Conservation (phyloP, 1,140 invertebrate species). For the Planococcus citri region DNA sequence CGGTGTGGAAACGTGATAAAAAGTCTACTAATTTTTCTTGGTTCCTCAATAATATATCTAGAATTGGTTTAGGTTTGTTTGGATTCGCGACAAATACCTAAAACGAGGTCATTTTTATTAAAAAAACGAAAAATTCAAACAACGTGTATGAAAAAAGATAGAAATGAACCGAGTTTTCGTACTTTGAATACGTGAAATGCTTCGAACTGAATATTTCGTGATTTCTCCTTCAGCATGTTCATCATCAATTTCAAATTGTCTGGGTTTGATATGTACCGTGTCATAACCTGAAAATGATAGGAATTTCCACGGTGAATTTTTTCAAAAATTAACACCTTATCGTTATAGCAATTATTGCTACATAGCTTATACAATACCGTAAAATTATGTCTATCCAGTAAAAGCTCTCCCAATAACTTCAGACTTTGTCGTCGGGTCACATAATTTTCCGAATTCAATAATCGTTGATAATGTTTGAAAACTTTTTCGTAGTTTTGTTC, state of each 20-base stretch:
- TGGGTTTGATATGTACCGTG: slow-evolving; percentile 95
- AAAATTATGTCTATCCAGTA: slow-evolving; percentile 98
- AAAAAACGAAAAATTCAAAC: neutral
- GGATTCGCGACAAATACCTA: slow-evolving; percentile 99
- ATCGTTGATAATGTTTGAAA: slow-evolving; percentile 89
- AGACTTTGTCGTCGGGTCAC: slow-evolving; percentile 93
- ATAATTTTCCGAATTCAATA: slow-evolving; percentile 98
- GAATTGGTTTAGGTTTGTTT: slow-evolving; percentile 97
- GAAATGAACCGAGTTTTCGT: slow-evolving; percentile 28
- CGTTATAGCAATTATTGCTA: neutral
- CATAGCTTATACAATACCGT: slow-evolving; percentile 42
- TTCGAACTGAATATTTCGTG: slow-evolving; percentile 99
- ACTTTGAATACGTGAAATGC: slow-evolving; percentile 99
- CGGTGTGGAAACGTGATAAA: slow-evolving; percentile 97
- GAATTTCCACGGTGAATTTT: slow-evolving; percentile 24
- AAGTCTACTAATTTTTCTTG: slow-evolving; percentile 99
- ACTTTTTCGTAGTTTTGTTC: slow-evolving; percentile 98
- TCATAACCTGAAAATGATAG: slow-evolving; percentile 76
- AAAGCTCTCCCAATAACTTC: slow-evolving; percentile 90
- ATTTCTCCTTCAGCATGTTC: slow-evolving; percentile 99
- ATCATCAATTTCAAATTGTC: slow-evolving; percentile 99
- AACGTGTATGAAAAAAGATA: too few species aligned
- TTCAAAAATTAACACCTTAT: too few species aligned
- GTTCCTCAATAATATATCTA: slow-evolving; percentile 95
- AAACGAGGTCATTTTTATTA: slow-evolving; percentile 27